Evolutionary conservation across 2,888 invertebrate species (phyloP).

Genomic region (Aphrophora alni): DNA sequence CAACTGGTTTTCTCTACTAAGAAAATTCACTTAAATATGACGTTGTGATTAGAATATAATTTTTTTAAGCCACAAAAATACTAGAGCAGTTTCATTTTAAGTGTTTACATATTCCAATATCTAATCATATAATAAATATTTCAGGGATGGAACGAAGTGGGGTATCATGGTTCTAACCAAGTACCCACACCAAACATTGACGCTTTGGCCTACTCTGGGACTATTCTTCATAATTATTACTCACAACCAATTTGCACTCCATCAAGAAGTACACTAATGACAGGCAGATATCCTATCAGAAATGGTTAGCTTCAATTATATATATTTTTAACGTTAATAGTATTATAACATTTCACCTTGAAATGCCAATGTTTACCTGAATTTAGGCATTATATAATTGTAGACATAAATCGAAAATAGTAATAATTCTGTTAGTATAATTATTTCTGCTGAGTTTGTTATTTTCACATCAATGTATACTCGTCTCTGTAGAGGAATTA

Average conservation of each 20-base stretch:
- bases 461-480: too few species aligned
- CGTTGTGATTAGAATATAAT: not conserved
- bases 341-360: too few species aligned
- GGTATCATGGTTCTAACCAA: slow-evolving; percentile 87
- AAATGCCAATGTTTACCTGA: too few species aligned
- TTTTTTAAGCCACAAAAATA: not conserved
- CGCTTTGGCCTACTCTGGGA: slow-evolving; percentile 81
- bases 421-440: too few species aligned
- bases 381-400: too few species aligned
- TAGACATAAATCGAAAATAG: too few species aligned
- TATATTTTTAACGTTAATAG: too few species aligned
- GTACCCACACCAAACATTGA: slow-evolving; percentile 92
- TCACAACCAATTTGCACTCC: slow-evolving; percentile 86
- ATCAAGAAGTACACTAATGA: slow-evolving; percentile 79
- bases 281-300: slow-evolving; percentile 87
- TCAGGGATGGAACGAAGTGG: slow-evolving; percentile 92
- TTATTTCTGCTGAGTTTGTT: too few species aligned
- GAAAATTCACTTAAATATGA: too few species aligned
- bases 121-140: too few species aligned
- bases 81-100: not conserved
- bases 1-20: too few species aligned
- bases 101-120: not conserved
- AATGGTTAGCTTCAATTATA: slow-evolving; percentile 73
- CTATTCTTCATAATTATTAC: slow-evolving; percentile 88
- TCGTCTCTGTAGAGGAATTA: too few species aligned